Base-by-base conservation (phyloP, 2,113 vertebrate species). In the Arothron firmamentum region DNA sequence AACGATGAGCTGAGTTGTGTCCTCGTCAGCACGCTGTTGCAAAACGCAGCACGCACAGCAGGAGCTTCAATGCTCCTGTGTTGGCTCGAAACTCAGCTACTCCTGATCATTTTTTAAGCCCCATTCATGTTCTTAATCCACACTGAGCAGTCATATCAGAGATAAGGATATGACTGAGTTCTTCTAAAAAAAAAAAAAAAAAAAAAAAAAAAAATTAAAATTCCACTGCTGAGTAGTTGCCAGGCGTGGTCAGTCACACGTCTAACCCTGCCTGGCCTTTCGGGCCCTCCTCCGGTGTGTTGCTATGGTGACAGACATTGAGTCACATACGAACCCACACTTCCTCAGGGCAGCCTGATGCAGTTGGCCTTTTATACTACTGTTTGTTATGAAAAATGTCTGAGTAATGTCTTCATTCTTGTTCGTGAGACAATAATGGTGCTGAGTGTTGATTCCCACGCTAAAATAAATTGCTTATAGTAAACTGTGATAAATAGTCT, bases 231-330 rank as follows among this genome's bases (percentile, higher is more conserved):
- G 75, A 82, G 71, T 78, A 34, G 73, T 85, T 86, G 78, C 81
- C 85, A 81, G 84, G 79, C 75, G 65, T 79, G 83, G 84, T 78
- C 80, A 71, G 77, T 75, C 76, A 74, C 72, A 79, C 61, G 51
- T 67, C 77, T 80, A 79, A 84, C 82, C 80, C 77, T 17, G 47
- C 53, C 71, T 78, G 86, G 68, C 81, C 77, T 83, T 80, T 80
- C 52, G 21, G 71, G 63, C 71, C 52, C 52, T 74, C 50, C 72
- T 62, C 75, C 60, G 42, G 57, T 75, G 77, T 74, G 85, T 88
- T 88, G 72, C 83, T 61, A 88, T 88, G 81, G 88, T 67, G 78
- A 88, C 78, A 83, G 87, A 85, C 81, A 70, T 54, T 77, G 75
- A 85, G 77, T 81, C 83, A 76, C 49, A 70, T 49, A 70, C 57